A percentile compares a stretch with the other conserved stretches of the same genome.
phyloP scores from a whole-genome alignment of 2,888 invertebrate genomes.

The Asteroscopus sphinx region DNA sequence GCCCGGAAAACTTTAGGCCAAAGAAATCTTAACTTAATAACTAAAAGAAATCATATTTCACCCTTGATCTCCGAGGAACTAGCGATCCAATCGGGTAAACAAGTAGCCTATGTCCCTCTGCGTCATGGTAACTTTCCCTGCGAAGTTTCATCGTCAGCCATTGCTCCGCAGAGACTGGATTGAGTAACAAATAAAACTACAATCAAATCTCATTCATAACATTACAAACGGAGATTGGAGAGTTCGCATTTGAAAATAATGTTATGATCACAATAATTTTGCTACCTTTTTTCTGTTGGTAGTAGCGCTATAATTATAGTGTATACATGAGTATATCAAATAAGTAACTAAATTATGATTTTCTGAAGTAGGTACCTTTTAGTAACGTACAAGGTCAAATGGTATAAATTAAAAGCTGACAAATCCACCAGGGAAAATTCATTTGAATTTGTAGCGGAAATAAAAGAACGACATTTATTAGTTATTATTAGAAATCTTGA shows the following conservation, averaged over 20 bases:
- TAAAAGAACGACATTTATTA: too few relatives aligned
- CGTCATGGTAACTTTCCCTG: constrained; percentile 47
- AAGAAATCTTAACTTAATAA: constrained; percentile 46
- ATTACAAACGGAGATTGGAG: constrained; percentile 41
- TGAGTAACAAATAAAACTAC: constrained; percentile 53
- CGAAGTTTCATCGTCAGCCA: constrained; percentile 48
- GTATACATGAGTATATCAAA: too few relatives aligned
- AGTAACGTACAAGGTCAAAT: too few relatives aligned
- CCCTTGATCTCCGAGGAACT: constrained; percentile 44
- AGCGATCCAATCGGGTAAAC: constrained; percentile 51
- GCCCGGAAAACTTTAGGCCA: constrained; percentile 28
- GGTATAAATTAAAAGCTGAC: too few relatives aligned
- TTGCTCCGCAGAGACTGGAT: constrained; percentile 40
- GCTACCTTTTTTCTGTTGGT: constrained; percentile 1
- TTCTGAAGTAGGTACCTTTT: too few relatives aligned
- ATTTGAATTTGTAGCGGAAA: too few relatives aligned
- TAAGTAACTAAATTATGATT: too few relatives aligned
- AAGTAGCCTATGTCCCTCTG: constrained; percentile 51
- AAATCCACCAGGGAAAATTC: too few relatives aligned
- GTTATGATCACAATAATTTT: constrained; percentile 16
- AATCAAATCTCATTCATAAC: constrained; percentile 55
- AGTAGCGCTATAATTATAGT: background rate
- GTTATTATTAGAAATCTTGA: too few relatives aligned
- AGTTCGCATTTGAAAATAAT: constrained; percentile 27
- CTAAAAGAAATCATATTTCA: constrained; percentile 51